phyloP scores from a whole-genome alignment of 2,888 invertebrate genomes.

The Pachydiplax longipennis region DNA sequence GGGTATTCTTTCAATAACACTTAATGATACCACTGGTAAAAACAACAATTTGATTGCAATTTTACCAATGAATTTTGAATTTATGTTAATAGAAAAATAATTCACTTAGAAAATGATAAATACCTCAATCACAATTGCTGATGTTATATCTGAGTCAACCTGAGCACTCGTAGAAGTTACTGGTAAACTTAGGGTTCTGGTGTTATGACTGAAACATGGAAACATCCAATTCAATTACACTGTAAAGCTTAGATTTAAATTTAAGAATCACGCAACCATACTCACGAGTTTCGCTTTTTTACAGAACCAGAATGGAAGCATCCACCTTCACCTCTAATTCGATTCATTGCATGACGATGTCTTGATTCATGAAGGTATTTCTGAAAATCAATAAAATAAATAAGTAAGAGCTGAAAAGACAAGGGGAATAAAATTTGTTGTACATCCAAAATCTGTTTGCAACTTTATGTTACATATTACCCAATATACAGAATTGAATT shows the following conservation, averaged over 20 bases:
- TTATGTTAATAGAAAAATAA: slow-evolving; percentile 2
- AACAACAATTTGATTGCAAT: not conserved
- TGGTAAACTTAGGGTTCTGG: slow-evolving; percentile 33
- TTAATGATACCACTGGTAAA: not conserved
- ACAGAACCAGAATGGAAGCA: slow-evolving; percentile 82
- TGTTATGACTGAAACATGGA: slow-evolving; percentile 5
- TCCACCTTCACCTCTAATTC: slow-evolving; percentile 95
- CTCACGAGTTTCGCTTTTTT: slow-evolving; percentile 54
- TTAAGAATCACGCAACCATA: not conserved
- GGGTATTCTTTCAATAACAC: not conserved
- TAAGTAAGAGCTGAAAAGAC: no score
- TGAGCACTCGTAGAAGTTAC: slow-evolving; percentile 39
- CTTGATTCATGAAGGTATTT: slow-evolving; percentile 99
- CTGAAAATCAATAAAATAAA: slow-evolving; percentile 62
- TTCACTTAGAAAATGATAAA: not conserved
- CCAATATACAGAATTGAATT: no score
- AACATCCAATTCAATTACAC: not conserved
- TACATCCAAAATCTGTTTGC: no score
- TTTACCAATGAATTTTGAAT: not conserved
- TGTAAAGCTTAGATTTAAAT: not conserved
- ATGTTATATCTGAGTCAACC: slow-evolving; percentile 29
- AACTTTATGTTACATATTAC: no score
- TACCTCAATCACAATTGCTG: slow-evolving; percentile 42
- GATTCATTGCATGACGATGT: slow-evolving; percentile 96
- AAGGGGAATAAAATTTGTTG: no score